Conservation (phyloP, 1,140 invertebrate genomes). For the Nasonia giraulti region DNA sequence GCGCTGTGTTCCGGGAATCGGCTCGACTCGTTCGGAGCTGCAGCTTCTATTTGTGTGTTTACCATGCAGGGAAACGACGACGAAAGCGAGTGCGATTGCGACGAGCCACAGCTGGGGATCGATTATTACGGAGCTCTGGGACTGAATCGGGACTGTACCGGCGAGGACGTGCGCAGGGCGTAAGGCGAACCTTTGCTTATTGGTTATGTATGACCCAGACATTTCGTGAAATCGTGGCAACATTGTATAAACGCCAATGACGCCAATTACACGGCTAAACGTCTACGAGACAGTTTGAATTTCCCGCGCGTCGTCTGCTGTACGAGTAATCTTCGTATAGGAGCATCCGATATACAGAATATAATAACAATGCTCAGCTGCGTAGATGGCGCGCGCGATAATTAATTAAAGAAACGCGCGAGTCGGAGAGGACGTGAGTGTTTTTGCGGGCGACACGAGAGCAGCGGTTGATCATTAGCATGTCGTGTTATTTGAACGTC, state of each 20-base stretch:
- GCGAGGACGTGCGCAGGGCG: slow-evolving; percentile 84
- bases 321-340: background rate
- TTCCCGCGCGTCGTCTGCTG: slow-evolving; percentile 29
- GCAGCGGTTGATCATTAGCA: background rate
- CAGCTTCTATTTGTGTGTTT: background rate
- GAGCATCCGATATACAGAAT: background rate
- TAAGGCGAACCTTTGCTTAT: slow-evolving; percentile 67
- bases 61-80: background rate
- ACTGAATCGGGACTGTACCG: slow-evolving; percentile 78
- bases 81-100: background rate
- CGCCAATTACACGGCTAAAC: too few species aligned
- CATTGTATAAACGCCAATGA: background rate
- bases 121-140: slow-evolving; percentile 89
- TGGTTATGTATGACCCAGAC: background rate
- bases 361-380: background rate
- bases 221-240: too few species aligned
- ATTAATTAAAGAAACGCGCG: slow-evolving; percentile 29
- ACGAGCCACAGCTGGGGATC: slow-evolving; percentile 70
- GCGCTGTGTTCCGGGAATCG: background rate
- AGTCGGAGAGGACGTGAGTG: background rate
- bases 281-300: slow-evolving; percentile 18
- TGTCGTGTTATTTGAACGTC: background rate
- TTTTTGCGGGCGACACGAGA: background rate
- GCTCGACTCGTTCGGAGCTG: background rate
- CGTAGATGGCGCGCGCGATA: slow-evolving; percentile 9